Conservation (phyloP, 2,888 invertebrate genomes). For the Trissolcus brochymenae region DNA sequence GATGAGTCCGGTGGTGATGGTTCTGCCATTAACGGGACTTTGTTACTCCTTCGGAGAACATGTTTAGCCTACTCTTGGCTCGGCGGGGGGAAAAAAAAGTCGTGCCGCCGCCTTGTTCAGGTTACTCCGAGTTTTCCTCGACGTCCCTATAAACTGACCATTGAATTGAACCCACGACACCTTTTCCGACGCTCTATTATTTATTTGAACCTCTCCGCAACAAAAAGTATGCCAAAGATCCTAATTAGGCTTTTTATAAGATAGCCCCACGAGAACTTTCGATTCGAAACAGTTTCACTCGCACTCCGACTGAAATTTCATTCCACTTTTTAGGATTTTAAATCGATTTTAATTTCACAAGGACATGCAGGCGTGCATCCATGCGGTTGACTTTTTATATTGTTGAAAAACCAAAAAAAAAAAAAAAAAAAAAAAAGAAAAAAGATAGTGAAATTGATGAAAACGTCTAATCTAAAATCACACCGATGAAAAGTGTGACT, state of each 20-base stretch:
- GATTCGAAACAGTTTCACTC: constrained; percentile 34
- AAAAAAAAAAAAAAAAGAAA: no score
- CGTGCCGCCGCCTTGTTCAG: constrained; percentile 14
- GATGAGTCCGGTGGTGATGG: constrained; percentile 24
- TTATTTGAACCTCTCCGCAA: neutral
- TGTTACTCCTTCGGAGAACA: constrained; percentile 41
- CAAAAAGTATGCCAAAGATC: constrained; percentile 31
- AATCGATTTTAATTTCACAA: constrained; percentile 1
- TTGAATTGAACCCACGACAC: constrained; percentile 18
- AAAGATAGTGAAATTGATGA: no score
- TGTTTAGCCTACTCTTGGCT: constrained; percentile 34
- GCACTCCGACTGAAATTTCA: constrained; percentile 11
- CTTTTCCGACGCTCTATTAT: constrained; percentile 9
- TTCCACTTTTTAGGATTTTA: constrained; percentile 22
- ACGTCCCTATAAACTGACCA: neutral
- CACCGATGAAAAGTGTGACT: no score
- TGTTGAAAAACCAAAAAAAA: no score
- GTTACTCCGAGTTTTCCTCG: constrained; percentile 21
- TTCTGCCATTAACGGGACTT: constrained; percentile 49
- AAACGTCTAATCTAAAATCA: no score
- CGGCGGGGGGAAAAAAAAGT: constrained; percentile 19
- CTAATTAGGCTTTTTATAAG: constrained; percentile 18
- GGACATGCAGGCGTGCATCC: no score
- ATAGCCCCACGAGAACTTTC: constrained; percentile 28
- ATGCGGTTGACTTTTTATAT: no score